A percentile compares a stretch with the other conserved stretches of the same genome.
Conservation (phyloP, 1,140 invertebrate species). For the Druon quercuslanigerum region DNA sequence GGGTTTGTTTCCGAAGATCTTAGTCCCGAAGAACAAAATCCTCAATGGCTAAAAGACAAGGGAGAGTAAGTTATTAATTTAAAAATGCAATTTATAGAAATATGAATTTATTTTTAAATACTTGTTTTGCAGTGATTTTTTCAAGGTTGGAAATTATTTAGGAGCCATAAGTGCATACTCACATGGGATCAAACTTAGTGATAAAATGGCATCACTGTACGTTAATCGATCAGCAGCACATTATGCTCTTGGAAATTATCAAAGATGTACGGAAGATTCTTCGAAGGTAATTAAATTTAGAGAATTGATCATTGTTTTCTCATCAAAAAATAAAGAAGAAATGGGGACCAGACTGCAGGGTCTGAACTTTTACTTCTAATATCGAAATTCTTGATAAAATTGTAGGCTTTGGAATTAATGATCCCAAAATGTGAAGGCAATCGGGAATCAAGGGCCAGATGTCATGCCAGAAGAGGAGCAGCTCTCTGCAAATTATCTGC, state of each 20-base stretch:
- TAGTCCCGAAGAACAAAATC: conserved; percentile 88
- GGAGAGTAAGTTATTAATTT: conserved; percentile 79
- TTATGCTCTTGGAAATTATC: conserved; percentile 83
- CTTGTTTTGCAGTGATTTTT: conserved; percentile 79
- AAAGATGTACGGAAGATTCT: conserved; percentile 81
- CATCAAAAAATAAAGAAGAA: conserved; percentile 48
- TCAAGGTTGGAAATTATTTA: conserved; percentile 83
- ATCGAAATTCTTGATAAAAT: conserved; percentile 70
- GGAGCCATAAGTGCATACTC: conserved; percentile 88
- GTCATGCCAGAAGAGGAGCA: conserved; percentile 83
- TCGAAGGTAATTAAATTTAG: conserved; percentile 73
- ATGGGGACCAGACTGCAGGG: not conserved
- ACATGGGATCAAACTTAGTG: conserved; percentile 85
- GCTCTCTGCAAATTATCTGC: conserved; percentile 84
- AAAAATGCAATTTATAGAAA: conserved; percentile 32
- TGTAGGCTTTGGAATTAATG: conserved; percentile 83
- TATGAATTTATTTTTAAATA: conserved; percentile 33
- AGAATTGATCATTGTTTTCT: conserved; percentile 36
- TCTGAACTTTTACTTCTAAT: conserved; percentile 6
- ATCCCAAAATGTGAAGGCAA: conserved; percentile 84
- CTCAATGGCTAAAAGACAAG: conserved; percentile 88
- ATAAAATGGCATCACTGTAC: conserved; percentile 85
- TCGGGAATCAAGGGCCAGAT: conserved; percentile 81
- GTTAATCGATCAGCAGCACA: conserved; percentile 86
- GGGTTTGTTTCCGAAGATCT: conserved; percentile 87